Evolutionary conservation across 2,888 invertebrate genomes (phyloP).

Genomic region (Lasioglossum vierecki): DNA sequence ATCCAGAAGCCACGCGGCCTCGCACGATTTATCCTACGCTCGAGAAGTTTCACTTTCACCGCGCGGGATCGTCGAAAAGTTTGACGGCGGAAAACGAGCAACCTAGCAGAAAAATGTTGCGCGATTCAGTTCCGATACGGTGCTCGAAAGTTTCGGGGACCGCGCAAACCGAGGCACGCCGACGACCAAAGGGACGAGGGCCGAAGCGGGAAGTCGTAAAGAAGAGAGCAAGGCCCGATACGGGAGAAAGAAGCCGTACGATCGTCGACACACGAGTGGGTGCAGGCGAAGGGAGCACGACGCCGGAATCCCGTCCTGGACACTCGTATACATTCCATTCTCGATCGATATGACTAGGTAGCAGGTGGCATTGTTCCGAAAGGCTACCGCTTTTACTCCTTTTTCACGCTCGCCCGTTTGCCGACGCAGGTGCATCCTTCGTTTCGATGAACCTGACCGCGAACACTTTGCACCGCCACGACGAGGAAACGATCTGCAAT

Average conservation of each 20-base stretch:
- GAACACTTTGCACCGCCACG: not conserved
- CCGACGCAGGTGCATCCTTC: slow-evolving; percentile 15
- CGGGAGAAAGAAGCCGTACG: slow-evolving; percentile 72
- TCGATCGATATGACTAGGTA: slow-evolving; percentile 72
- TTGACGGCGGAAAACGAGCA: not conserved
- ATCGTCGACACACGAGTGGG: slow-evolving; percentile 60
- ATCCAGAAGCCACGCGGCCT: not conserved
- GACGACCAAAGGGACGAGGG: not conserved
- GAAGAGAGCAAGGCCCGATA: slow-evolving; percentile 46
- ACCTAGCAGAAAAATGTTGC: not conserved
- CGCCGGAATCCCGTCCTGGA: slow-evolving; percentile 65
- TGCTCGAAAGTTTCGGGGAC: not conserved
- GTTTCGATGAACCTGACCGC: slow-evolving; percentile 8
- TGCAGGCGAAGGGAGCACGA: slow-evolving; percentile 42
- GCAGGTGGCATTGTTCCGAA: slow-evolving; percentile 57
- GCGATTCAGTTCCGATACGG: not conserved
- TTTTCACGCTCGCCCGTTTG: slow-evolving; percentile 19
- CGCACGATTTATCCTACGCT: not conserved
- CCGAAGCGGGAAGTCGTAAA: slow-evolving; percentile 52
- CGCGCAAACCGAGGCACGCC: not conserved
- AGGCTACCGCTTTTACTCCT: slow-evolving; percentile 29
- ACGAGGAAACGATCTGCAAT: not conserved
- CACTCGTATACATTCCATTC: slow-evolving; percentile 63
- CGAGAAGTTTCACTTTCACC: slow-evolving; percentile 9
- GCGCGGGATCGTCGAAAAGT: not conserved